phyloP scores from a whole-genome alignment of 2,888 invertebrate species.

The Gastracanthus pulcherrimus region DNA sequence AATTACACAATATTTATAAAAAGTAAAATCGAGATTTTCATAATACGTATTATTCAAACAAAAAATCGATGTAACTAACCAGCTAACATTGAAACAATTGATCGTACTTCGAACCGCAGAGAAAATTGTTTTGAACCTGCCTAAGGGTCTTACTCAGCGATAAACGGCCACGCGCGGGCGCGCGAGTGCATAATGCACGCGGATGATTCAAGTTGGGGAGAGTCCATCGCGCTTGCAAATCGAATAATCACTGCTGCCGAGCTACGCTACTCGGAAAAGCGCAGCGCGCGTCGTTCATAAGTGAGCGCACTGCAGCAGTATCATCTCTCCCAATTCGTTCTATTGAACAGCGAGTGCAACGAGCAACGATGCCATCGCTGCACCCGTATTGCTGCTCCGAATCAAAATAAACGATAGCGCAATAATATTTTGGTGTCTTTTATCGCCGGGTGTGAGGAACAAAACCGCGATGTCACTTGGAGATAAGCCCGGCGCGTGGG shows the following conservation, averaged over 20 bases:
- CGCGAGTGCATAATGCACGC: background rate
- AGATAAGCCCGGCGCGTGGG: too few relatives aligned
- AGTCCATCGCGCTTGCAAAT: background rate
- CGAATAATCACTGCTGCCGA: too few relatives aligned
- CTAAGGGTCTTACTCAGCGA: conserved; percentile 19
- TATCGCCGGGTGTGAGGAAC: too few relatives aligned
- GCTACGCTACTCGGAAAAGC: background rate
- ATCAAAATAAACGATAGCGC: background rate
- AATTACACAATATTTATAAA: too few relatives aligned
- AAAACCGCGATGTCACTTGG: too few relatives aligned
- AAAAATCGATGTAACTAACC: background rate
- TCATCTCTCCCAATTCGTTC: background rate
- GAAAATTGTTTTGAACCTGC: too few relatives aligned
- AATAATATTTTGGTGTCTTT: background rate
- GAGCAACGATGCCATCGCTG: background rate
- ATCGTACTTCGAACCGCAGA: background rate
- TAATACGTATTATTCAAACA: too few relatives aligned
- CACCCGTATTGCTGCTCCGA: background rate
- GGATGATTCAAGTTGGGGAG: background rate
- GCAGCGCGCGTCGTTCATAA: too few relatives aligned
- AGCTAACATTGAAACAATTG: too few relatives aligned
- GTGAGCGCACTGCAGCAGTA: background rate
- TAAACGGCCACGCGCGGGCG: background rate
- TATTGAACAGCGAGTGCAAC: background rate
- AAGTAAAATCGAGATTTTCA: too few relatives aligned